Evolutionary conservation across 1,140 invertebrate genomes (phyloP).

Genomic region (Eciton burchellii): DNA sequence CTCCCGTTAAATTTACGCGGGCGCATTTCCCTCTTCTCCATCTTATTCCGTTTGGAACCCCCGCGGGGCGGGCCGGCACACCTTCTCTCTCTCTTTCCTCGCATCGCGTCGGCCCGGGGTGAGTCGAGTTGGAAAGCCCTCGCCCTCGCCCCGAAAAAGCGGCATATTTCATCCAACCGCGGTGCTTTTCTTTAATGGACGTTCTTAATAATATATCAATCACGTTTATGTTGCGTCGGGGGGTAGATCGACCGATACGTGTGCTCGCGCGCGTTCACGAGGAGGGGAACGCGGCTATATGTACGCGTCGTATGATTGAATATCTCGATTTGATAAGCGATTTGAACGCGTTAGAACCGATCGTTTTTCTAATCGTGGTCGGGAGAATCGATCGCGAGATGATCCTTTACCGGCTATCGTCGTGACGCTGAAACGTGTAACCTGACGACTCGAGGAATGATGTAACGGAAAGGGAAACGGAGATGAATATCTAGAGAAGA

Average conservation of each 20-base stretch:
- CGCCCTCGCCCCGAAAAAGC: constrained; percentile 49
- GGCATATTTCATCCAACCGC: constrained; percentile 78
- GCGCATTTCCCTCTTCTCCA: constrained; percentile 68
- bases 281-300: not conserved
- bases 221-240: constrained; percentile 76
- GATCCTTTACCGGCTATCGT: too few species aligned
- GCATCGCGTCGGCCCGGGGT: constrained; percentile 56
- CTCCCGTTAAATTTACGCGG: constrained; percentile 75
- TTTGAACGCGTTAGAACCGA: not conserved
- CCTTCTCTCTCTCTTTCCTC: constrained; percentile 56
- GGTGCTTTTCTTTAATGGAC: constrained; percentile 81
- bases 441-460: too few species aligned
- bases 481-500: constrained; percentile 39
- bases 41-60: constrained; percentile 58
- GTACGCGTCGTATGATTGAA: constrained; percentile 66
- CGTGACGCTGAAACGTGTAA: too few species aligned
- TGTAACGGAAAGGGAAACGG: not conserved
- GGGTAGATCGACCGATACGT: constrained; percentile 53
- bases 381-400: too few species aligned
- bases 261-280: constrained; percentile 31
- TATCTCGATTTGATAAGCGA: constrained; percentile 64
- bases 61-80: constrained; percentile 29
- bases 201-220: constrained; percentile 84
- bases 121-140: constrained; percentile 53
- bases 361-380: not conserved